Percentiles rank a stretch among this genome's conserved stretches.
phyloP scores from a whole-genome alignment of 2,888 invertebrate genomes.

The Megaustenia siamemsis region DNA sequence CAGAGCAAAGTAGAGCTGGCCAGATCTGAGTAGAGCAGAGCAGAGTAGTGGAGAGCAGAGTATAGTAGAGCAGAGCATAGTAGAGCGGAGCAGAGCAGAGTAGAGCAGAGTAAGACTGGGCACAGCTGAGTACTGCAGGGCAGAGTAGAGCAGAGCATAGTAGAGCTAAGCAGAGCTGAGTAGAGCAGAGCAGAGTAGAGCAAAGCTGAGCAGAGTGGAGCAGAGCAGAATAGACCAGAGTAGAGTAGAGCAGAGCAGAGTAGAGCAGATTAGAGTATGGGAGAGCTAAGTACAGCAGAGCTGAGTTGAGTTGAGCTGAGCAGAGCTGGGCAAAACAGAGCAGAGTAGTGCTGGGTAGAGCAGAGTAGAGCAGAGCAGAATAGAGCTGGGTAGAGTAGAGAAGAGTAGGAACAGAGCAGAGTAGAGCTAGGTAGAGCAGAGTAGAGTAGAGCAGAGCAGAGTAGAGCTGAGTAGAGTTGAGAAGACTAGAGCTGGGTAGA shows the following conservation, averaged over 20 bases:
- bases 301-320: conserved; percentile 2
- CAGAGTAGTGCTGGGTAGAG: no score
- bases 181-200: background rate
- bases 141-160: background rate
- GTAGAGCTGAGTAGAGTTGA: background rate
- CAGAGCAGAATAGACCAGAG: background rate
- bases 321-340: background rate
- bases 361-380: background rate
- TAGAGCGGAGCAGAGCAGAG: background rate
- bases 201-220: background rate
- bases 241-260: conserved; percentile 11
- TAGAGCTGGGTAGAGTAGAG: conserved; percentile 4
- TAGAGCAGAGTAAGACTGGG: background rate
- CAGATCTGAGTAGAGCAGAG: background rate
- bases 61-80: background rate
- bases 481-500: no score
- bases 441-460: background rate
- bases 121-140: background rate
- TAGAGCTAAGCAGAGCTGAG: background rate
- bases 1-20: background rate
- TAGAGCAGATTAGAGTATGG: conserved; percentile 5
- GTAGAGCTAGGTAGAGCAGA: background rate
- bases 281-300: conserved; percentile 8
- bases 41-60: background rate
- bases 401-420: background rate